phyloP scores from a whole-genome alignment of 2,113 vertebrate species.

The Plotosus lineatus region DNA sequence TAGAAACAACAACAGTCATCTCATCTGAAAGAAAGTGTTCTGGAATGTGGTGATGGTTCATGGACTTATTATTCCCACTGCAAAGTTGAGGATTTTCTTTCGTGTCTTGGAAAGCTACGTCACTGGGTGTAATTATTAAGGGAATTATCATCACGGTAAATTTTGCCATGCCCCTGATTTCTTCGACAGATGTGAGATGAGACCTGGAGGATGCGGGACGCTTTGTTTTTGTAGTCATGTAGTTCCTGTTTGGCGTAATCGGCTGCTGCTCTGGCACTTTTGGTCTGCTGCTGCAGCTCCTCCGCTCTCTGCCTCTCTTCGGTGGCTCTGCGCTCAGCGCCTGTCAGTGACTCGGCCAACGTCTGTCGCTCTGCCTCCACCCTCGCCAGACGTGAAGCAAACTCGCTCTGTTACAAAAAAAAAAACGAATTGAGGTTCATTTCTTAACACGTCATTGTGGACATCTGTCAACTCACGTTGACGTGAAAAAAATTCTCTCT shows the following conservation, averaged over 20 bases:
- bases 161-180: neutral
- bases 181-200: neutral
- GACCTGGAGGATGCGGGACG: constrained; percentile 93
- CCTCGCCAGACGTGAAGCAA: constrained; percentile 78
- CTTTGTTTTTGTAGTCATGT: constrained; percentile 94
- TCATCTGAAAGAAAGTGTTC: neutral
- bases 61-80: neutral
- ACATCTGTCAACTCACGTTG: neutral
- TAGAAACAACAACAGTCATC: no score
- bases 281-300: constrained; percentile 86
- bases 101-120: neutral
- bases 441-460: neutral
- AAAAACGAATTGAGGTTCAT: neutral
- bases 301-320: constrained; percentile 86
- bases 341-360: constrained; percentile 84
- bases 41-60: neutral
- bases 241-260: constrained; percentile 88
- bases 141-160: neutral
- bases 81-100: neutral
- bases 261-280: constrained; percentile 71
- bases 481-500: neutral
- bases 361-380: constrained; percentile 86
- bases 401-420: constrained; percentile 78
- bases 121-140: neutral
- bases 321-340: constrained; percentile 76